Percentiles rank a stretch among this genome's conserved stretches.
Conservation (phyloP, 2,797 vertebrate genomes). For the Synaphobranchus kaupii region DNA sequence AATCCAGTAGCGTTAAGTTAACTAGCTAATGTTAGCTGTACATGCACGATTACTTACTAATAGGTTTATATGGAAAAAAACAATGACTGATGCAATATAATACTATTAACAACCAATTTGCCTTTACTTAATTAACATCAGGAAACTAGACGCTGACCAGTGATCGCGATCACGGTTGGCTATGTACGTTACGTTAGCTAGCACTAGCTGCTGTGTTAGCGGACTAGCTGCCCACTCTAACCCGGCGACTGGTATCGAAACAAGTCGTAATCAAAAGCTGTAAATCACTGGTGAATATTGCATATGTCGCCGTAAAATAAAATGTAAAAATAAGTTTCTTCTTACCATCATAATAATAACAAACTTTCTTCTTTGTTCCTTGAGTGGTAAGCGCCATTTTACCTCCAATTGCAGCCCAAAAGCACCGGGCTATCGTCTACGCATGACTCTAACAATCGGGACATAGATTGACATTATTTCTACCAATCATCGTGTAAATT, state of each 20-base stretch:
- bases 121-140: not conserved
- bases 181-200: not conserved
- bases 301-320: not conserved
- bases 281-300: not conserved
- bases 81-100: not conserved
- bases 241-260: conserved; percentile 27
- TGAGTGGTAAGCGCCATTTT: conserved; percentile 95
- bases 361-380: conserved; percentile 97
- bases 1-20: not conserved
- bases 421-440: conserved; percentile 52
- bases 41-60: not conserved
- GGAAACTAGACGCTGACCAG: not conserved
- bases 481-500: conserved; percentile 41
- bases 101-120: not conserved
- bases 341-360: conserved; percentile 97
- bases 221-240: conserved; percentile 49
- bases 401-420: conserved; percentile 61
- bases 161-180: not conserved
- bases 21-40: not conserved
- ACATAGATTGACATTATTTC: conserved; percentile 34
- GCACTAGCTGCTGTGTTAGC: conserved; percentile 32
- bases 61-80: not conserved
- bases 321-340: conserved; percentile 27
- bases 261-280: not conserved
- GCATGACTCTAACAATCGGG: conserved; percentile 39